These are phyloP conservation scores for Alcedo quadribrachys DNA, from an alignment of 2,797 vertebrate species.

Conservation along the genomic window DNA sequence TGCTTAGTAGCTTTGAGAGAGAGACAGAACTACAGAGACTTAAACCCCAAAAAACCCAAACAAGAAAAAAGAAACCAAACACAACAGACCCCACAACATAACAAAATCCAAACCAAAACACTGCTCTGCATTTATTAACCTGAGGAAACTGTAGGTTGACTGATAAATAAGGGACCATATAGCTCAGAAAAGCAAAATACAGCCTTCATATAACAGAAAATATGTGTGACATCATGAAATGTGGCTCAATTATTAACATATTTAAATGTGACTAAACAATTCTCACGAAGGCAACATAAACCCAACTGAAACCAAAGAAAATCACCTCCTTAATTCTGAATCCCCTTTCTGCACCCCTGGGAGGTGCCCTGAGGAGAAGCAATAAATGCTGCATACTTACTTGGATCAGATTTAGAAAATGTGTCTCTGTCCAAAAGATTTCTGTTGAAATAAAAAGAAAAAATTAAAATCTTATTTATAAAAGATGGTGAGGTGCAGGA, in stretches of 20 bases:
- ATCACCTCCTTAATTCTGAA: not conserved
- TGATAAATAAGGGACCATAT: not conserved
- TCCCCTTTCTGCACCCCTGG: not conserved
- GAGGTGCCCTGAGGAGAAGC: not conserved
- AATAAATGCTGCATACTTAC: conserved; percentile 81
- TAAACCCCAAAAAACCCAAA: not conserved
- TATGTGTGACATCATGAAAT: not conserved
- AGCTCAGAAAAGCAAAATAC: not conserved
- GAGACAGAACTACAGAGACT: not conserved
- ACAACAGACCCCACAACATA: too few species aligned
- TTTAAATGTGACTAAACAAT: not conserved
- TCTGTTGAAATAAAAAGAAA: conserved; percentile 77
- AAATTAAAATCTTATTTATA: not conserved
- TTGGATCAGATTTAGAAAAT: conserved; percentile 98
- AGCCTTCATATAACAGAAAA: not conserved
- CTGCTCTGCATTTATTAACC: not conserved
- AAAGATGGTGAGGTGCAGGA: not conserved
- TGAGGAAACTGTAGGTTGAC: not conserved
- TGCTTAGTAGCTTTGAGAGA: not conserved
- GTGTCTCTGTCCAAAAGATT: conserved; percentile 98
- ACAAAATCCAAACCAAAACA: too few species aligned
- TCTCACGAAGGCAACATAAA: not conserved
- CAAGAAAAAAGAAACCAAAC: too few species aligned
- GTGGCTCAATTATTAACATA: not conserved
- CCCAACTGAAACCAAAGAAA: not conserved